Evolutionary conservation across 2,797 vertebrate species (phyloP), one percentile per base, ranked within the genome.

Genomic region (Diglossa cyanea): DNA sequence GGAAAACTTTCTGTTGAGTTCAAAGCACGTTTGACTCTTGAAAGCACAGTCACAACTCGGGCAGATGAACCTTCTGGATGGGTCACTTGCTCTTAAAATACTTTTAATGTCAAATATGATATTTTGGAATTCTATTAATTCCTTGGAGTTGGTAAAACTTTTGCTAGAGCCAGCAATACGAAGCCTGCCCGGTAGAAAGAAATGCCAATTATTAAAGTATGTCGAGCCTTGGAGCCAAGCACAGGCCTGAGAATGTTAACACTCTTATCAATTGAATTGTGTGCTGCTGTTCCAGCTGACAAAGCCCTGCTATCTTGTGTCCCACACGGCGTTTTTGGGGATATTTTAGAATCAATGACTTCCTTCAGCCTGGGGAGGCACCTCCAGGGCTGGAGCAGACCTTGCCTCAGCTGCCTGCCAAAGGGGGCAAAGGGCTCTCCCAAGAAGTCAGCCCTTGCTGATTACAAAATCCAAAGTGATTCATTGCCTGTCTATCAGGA

Each of bases 351-450:
- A 86, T 71, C 88, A 81, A 30, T 92, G 87, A 81, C 78, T 97
- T 94, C 86, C 94, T 95, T 67, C 91, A 88, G 37, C 74, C 86
- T 72, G 90, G 18, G 21, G 76, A 94, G 93, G 95, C 96, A 75
- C 81, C 93, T 92, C 55, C 77, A 88, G 31, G 95, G 93, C 91
- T 83, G 82, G 82, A 87, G 86, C 67, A 86, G 91, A 83, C 92
- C 91, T 50, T 96, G 82, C 74, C 50, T 44, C 24, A 15, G 40
- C 60, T 30, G 17, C 58, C 91, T 86, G 98, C 98, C 98, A 99
- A 98, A 96, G 95, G 92, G 98, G 97, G 95, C 98, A 98, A 97
- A 98, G 97, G 98, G 95, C 86, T 95, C 94, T 95, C 94, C 86
- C 73, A 87, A 97, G 97, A 94, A 96, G 95, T 90, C 97, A 98